Evolutionary conservation across 2,888 invertebrate genomes (phyloP).

Genomic region (Oeneis ivallda): DNA sequence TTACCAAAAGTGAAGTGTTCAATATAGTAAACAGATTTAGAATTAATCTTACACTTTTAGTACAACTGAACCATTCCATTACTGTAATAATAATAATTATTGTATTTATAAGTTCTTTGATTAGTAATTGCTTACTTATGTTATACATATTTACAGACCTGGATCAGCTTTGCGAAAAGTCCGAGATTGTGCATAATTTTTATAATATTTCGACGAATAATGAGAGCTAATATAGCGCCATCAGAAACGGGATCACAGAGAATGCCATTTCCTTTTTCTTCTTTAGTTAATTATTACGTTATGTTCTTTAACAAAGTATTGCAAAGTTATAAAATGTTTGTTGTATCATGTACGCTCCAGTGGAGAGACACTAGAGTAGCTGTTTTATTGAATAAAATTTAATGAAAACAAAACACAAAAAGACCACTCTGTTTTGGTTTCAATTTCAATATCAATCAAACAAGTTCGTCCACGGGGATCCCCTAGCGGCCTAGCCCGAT

Average conservation of each 20-base stretch:
- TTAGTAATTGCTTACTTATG: conserved; percentile 2
- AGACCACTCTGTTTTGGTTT: too few relatives aligned
- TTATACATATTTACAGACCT: conserved; percentile 21
- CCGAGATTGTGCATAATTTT: conserved; percentile 13
- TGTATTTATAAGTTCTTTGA: conserved; percentile 35
- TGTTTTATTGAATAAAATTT: too few relatives aligned
- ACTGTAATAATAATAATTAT: conserved; percentile 42
- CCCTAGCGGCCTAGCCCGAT: too few relatives aligned
- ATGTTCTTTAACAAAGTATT: too few relatives aligned
- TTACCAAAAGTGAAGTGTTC: conserved; percentile 68
- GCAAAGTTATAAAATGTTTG: too few relatives aligned
- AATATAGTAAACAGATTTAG: conserved; percentile 47
- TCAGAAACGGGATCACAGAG: not conserved
- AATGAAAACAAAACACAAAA: too few relatives aligned
- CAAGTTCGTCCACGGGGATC: too few relatives aligned
- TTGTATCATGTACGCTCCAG: too few relatives aligned
- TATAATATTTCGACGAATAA: conserved; percentile 7
- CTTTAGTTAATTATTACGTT: too few relatives aligned
- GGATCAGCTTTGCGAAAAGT: conserved; percentile 6
- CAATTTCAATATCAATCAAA: too few relatives aligned
- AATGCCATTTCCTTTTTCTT: not conserved
- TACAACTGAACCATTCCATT: conserved; percentile 59
- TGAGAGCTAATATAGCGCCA: conserved; percentile 9
- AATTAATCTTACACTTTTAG: conserved; percentile 46
- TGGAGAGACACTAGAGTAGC: too few relatives aligned